Conservation (phyloP, 2,113 vertebrate genomes). For the Trogon melanurus region DNA sequence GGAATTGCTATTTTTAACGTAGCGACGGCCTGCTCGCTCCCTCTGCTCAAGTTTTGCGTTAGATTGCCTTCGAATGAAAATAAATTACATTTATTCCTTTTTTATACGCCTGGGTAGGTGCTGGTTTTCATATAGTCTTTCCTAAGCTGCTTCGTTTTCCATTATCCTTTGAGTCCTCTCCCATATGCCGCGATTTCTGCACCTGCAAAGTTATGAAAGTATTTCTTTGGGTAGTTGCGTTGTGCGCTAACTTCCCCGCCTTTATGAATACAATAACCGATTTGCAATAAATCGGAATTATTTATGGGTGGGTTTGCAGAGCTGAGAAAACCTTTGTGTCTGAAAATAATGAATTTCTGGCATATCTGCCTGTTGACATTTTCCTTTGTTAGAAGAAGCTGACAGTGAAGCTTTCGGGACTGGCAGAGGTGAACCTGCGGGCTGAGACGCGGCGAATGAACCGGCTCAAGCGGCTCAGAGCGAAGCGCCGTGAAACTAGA, state of each 20-base stretch:
- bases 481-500: background rate
- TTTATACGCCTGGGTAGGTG: constrained; percentile 36
- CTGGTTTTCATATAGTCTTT: constrained; percentile 56
- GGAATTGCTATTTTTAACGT: background rate
- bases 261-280: constrained; percentile 70
- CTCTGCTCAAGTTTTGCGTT: background rate
- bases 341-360: constrained; percentile 68
- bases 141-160: constrained; percentile 52
- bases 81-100: background rate
- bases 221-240: constrained; percentile 70
- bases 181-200: constrained; percentile 72
- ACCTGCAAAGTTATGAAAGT: constrained; percentile 79
- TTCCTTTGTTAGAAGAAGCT: constrained; percentile 64
- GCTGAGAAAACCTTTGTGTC: constrained; percentile 60
- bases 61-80: background rate
- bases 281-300: constrained; percentile 72
- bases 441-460: background rate
- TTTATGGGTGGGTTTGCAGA: constrained; percentile 65
- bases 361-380: constrained; percentile 25
- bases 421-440: constrained; percentile 28
- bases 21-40: background rate
- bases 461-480: background rate
- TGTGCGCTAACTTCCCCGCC: constrained; percentile 63
- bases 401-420: constrained; percentile 30
- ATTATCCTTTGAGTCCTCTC: constrained; percentile 74